These are phyloP conservation scores for Hyla sarda DNA, from an alignment of 2,113 vertebrate genomes.

Conservation along the genomic window DNA sequence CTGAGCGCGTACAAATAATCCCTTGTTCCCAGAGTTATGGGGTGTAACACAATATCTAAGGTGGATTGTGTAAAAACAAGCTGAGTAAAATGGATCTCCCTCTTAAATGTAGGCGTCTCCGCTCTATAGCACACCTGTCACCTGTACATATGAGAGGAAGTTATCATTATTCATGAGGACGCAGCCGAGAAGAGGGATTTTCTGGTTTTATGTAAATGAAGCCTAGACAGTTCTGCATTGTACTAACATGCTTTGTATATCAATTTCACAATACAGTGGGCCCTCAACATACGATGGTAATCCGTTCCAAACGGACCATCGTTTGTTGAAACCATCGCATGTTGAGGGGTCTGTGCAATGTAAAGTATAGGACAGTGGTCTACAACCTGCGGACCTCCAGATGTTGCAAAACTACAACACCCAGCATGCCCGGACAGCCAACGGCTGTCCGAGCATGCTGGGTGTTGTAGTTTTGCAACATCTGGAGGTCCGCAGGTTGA, in stretches of 20 bases:
- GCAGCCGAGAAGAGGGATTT: neutral
- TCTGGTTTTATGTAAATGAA: neutral
- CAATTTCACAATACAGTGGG: too few relatives aligned
- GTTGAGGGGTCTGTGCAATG: too few relatives aligned
- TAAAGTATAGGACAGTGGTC: too few relatives aligned
- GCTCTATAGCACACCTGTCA: slow-evolving; percentile 1
- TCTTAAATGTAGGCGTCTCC: neutral
- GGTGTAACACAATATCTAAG: neutral
- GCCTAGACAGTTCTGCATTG: neutral
- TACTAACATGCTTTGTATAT: neutral
- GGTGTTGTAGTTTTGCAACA: too few relatives aligned
- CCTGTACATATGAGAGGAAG: neutral
- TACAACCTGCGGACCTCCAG: too few relatives aligned
- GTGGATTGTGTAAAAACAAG: neutral
- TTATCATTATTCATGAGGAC: neutral
- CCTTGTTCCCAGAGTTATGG: neutral
- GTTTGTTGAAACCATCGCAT: too few relatives aligned
- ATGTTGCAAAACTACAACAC: too few relatives aligned
- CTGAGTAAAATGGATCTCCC: neutral
- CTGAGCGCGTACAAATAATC: neutral
- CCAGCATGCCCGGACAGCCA: too few relatives aligned
- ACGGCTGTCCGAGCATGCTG: too few relatives aligned
- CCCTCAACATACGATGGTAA: too few relatives aligned
- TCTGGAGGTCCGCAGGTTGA: too few relatives aligned
- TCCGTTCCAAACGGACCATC: too few relatives aligned